phyloP scores from a whole-genome alignment of 2,888 invertebrate species.

The Serrognathus titanus region DNA sequence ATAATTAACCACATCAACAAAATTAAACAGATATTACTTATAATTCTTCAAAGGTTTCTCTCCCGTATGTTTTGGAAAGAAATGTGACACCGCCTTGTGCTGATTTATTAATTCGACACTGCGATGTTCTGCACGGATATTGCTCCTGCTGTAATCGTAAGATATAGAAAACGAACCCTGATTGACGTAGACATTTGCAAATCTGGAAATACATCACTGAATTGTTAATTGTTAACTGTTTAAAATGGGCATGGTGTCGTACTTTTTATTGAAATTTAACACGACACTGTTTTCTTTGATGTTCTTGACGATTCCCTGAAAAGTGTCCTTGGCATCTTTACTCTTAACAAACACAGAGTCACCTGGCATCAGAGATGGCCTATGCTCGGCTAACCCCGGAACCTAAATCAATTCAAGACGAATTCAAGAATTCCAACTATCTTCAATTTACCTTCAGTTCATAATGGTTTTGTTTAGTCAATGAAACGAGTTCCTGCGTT shows the following conservation, averaged over 20 bases:
- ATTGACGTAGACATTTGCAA: conserved; percentile 18
- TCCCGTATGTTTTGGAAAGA: conserved; percentile 29
- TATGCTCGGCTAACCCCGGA: conserved; percentile 41
- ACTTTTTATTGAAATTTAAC: conserved; percentile 34
- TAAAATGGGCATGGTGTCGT: not conserved
- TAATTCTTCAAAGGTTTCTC: conserved; percentile 3
- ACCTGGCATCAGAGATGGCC: conserved; percentile 39
- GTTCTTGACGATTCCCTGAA: conserved; percentile 36
- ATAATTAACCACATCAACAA: not conserved
- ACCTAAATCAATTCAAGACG: conserved; percentile 29
- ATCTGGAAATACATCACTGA: conserved; percentile 17
- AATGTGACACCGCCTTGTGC: conserved; percentile 27
- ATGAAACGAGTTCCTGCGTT: conserved; percentile 21
- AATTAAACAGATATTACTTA: conserved; percentile 1
- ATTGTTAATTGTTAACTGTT: no score
- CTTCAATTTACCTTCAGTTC: conserved; percentile 21
- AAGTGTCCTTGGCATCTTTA: conserved; percentile 23
- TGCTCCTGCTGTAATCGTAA: conserved; percentile 34
- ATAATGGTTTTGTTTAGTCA: conserved; percentile 9
- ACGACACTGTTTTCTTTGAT: conserved; percentile 31
- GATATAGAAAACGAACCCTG: conserved; percentile 33
- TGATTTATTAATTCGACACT: conserved; percentile 26
- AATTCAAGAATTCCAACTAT: not conserved
- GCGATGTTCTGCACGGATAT: conserved; percentile 9
- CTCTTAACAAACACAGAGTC: conserved; percentile 36